These are phyloP conservation scores for Acrocephalus scirpaceus DNA, from an alignment of 2,797 vertebrate species.

Conservation along the genomic window DNA sequence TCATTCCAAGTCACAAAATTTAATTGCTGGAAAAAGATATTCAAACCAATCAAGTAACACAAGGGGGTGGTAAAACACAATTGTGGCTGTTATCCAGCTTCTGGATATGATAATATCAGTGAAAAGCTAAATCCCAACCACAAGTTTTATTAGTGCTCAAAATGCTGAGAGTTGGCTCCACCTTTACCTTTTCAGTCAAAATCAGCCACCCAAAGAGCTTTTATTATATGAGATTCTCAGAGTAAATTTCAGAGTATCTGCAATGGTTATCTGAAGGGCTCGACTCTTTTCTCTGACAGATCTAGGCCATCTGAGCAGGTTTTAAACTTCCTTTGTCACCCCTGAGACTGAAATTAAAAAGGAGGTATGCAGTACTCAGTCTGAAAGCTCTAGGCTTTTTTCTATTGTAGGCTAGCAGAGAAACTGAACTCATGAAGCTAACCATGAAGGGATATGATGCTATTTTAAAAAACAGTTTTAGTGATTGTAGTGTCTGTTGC, in stretches of 20 bases:
- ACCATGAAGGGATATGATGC: neutral
- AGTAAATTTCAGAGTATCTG: slow-evolving; percentile 35
- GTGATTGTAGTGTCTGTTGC: neutral
- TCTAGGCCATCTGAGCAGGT: slow-evolving; percentile 55
- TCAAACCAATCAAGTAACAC: slow-evolving; percentile 12
- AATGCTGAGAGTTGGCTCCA: neutral
- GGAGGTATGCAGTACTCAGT: neutral
- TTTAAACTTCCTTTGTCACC: slow-evolving; percentile 46
- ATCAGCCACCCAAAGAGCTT: slow-evolving; percentile 33
- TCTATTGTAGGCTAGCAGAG: neutral
- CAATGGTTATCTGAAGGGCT: slow-evolving; percentile 17
- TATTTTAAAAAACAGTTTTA: neutral
- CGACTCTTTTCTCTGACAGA: slow-evolving; percentile 34
- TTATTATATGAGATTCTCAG: slow-evolving; percentile 10
- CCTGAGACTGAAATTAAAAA: slow-evolving; percentile 41
- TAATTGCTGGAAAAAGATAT: slow-evolving; percentile 32
- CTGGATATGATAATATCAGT: neutral
- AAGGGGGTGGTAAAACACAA: slow-evolving; percentile 7
- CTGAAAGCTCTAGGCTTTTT: neutral
- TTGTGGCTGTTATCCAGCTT: neutral
- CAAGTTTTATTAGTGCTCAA: neutral
- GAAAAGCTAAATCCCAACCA: neutral
- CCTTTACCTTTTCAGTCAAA: slow-evolving; percentile 42
- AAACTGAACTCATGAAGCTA: slow-evolving; percentile 10
- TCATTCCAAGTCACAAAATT: slow-evolving; percentile 27